phyloP scores from a whole-genome alignment of 2,888 invertebrate genomes.

The Lobophora halterata region DNA sequence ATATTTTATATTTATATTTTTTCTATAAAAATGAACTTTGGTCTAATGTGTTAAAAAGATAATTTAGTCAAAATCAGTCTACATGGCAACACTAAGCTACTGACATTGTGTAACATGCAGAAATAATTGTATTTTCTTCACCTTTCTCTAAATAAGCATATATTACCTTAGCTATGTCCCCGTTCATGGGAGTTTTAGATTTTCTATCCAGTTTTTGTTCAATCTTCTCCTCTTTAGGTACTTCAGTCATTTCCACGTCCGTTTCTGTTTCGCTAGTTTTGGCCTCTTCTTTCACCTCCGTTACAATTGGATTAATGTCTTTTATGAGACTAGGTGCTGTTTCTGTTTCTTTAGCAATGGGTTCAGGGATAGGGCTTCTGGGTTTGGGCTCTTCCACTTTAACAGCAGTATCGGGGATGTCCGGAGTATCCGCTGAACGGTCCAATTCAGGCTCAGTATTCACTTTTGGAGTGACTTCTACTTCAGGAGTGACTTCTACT shows the following conservation, averaged over 20 bases:
- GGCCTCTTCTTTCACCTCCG: conserved; percentile 32
- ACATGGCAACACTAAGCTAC: too few species aligned
- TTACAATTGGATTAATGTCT: conserved; percentile 28
- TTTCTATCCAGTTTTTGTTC: conserved; percentile 47
- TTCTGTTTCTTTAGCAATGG: conserved; percentile 16
- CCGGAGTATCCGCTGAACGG: conserved; percentile 28
- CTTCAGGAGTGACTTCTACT: neutral
- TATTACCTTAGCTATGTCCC: conserved; percentile 62
- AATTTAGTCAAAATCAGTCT: too few species aligned
- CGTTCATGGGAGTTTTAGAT: conserved; percentile 57
- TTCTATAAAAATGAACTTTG: too few species aligned
- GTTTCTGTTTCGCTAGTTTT: conserved; percentile 27
- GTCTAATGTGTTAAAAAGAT: too few species aligned
- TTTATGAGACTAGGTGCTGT: conserved; percentile 40
- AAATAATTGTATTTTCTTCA: too few species aligned
- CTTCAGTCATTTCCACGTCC: conserved; percentile 60
- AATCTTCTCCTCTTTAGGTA: conserved; percentile 46
- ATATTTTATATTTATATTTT: too few species aligned
- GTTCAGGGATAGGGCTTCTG: neutral
- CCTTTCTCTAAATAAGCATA: too few species aligned
- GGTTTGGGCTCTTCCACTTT: conserved; percentile 7
- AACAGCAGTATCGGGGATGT: conserved; percentile 19
- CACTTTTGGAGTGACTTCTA: conserved; percentile 23
- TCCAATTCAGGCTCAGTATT: conserved; percentile 9
- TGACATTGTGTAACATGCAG: too few species aligned